These are phyloP conservation scores for Poecilia velifera DNA, from an alignment of 2,797 vertebrate genomes.

Conservation along the genomic window DNA sequence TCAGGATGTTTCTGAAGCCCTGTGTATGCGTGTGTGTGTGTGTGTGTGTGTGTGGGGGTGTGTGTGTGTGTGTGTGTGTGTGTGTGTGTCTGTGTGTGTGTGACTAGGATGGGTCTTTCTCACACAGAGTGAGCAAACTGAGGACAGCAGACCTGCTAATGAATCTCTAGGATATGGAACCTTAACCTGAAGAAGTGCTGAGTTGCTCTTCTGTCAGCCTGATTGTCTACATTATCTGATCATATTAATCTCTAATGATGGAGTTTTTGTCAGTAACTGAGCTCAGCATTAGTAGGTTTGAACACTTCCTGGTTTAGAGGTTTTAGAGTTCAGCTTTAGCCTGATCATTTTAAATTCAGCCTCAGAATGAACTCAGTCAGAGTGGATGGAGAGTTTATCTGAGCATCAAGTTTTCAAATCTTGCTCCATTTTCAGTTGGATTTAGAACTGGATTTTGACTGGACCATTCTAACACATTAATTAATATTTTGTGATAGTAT, in stretches of 20 bases:
- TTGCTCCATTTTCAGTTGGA: too few species aligned
- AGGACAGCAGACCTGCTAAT: neutral
- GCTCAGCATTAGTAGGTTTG: neutral
- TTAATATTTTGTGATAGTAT: too few species aligned
- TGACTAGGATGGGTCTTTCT: neutral
- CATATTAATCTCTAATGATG: neutral
- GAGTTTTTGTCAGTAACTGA: neutral
- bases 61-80: neutral
- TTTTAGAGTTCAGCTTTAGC: neutral
- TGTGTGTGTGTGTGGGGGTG: too few species aligned
- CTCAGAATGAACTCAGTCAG: too few species aligned
- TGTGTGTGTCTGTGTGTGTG: too few species aligned
- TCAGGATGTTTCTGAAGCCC: neutral
- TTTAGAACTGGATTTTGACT: too few species aligned
- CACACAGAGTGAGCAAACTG: neutral
- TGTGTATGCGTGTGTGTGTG: too few species aligned
- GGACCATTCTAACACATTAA: neutral
- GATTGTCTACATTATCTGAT: neutral
- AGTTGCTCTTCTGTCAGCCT: neutral
- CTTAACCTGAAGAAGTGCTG: neutral
- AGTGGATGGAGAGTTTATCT: too few species aligned
- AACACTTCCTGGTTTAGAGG: neutral
- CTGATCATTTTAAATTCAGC: too few species aligned
- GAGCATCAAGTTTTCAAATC: too few species aligned
- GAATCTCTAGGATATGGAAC: neutral